These are phyloP conservation scores for Drosophila neotestacea DNA, from an alignment of 2,888 invertebrate genomes.

Conservation along the genomic window DNA sequence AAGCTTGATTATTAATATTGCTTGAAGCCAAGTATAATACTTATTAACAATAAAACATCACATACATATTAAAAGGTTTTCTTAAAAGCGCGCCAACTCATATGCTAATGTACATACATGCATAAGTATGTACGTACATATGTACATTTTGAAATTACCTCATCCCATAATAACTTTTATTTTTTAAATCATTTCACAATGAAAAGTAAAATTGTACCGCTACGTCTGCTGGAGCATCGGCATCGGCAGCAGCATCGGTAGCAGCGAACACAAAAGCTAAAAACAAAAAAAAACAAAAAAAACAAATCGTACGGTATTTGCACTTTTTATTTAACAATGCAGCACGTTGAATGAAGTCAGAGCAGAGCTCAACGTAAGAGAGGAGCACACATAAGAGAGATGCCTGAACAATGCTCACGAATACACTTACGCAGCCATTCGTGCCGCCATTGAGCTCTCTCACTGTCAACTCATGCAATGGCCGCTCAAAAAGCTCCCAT, in stretches of 20 bases:
- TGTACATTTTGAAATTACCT: conserved; percentile 43
- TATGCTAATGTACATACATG: neutral
- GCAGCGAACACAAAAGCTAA: conserved; percentile 24
- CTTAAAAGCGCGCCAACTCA: conserved; percentile 1
- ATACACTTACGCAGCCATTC: conserved; percentile 5
- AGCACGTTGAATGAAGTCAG: conserved; percentile 20
- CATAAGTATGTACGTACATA: neutral
- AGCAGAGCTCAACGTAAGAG: conserved; percentile 27
- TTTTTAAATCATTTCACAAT: conserved; percentile 71
- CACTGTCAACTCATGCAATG: neutral
- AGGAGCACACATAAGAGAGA: conserved; percentile 21
- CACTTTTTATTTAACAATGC: conserved; percentile 74
- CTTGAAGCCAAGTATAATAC: neutral
- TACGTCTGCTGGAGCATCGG: conserved; percentile 35
- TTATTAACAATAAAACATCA: neutral
- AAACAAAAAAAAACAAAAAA: conserved; percentile 24
- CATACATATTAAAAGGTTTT: neutral
- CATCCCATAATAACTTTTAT: conserved; percentile 60
- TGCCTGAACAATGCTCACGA: conserved; percentile 24
- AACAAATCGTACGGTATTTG: conserved; percentile 73
- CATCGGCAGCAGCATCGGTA: conserved; percentile 18
- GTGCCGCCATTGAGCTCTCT: conserved; percentile 1
- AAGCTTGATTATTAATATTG: conserved; percentile 9
- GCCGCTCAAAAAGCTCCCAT: conserved; percentile 39
- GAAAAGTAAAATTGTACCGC: conserved; percentile 70